phyloP scores from a whole-genome alignment of 2,113 vertebrate species.

The Lasiurus borealis region DNA sequence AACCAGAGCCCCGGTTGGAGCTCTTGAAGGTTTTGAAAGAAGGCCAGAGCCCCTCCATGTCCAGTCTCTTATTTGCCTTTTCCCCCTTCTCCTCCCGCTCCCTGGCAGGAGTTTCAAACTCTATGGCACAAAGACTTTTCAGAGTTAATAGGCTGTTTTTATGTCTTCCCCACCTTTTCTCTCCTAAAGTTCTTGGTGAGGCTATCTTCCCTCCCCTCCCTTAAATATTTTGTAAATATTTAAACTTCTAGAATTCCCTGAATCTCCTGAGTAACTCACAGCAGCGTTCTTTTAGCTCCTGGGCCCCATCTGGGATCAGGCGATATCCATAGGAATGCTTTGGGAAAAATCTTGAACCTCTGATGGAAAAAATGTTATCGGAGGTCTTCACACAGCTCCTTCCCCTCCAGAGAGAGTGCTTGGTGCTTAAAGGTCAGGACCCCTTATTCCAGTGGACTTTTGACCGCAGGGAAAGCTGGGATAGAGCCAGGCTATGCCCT shows the following conservation, averaged over 20 bases:
- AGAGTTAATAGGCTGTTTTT: conserved; percentile 29
- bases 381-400: conserved; percentile 25
- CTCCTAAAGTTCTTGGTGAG: conserved; percentile 35
- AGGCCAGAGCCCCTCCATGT: conserved; percentile 18
- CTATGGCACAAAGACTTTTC: neutral
- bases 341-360: neutral
- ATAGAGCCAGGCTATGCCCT: neutral
- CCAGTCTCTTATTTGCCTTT: neutral
- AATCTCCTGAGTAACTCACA: conserved; percentile 79
- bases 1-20: neutral
- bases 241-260: conserved; percentile 79
- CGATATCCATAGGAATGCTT: conserved; percentile 31
- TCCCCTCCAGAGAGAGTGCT: neutral
- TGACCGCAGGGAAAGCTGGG: neutral
- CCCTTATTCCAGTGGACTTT: neutral
- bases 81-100: conserved; percentile 22
- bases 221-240: conserved; percentile 80
- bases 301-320: conserved; percentile 74
- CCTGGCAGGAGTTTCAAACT: conserved; percentile 34
- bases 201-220: conserved; percentile 1
- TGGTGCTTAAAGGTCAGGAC: neutral
- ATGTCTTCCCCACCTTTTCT: conserved; percentile 29
- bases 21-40: conserved; percentile 50
- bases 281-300: conserved; percentile 84
- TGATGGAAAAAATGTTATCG: neutral